Evolutionary conservation across 2,113 vertebrate genomes (phyloP), one percentile per base, ranked within the genome.

Genomic region (Corythoichthys haematopterus): DNA sequence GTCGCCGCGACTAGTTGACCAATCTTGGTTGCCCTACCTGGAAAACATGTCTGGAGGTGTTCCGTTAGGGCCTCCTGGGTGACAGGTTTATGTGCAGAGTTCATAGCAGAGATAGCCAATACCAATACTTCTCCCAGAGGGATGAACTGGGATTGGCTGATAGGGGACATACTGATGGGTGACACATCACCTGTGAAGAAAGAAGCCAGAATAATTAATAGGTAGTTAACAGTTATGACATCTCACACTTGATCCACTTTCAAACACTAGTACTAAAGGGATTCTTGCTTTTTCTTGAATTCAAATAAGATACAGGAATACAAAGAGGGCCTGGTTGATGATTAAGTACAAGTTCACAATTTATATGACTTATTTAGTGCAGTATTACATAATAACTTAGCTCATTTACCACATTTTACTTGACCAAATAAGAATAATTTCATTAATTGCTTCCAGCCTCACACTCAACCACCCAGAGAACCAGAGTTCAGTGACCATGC

Each of bases 141-240:
- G 85, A 98, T 97, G 88, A 99, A 99, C 90, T 99, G 97, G 68
- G 97, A 98, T 80, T 99, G 97, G 90, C 95, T 98, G 92, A 98
- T 98, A 75, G 97, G 97, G 90, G 96, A 98, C 96, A 99, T 99
- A 84, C 94, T 98, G 94, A 99, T 99, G 57, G 97, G 96, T 75
- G 96, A 98, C 76, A 98, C 97, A 98, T 99, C 97, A 96, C 97
- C 97, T 99, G 92, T 66, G 59, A 69, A 65, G 9, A 65, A 36
- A 62, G 15, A 52, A 38, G 14, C 8, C 35, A 38, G 1, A 20
- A 38, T 65, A 7, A 43, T 51, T 70, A 64, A 73, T 37, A 78
- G 20, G 74, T 37, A 76, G 70, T 36, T 36, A 53, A 11, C 52
- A 33, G 52, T 9, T 33, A 60, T 8, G 20, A 11, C 58, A 20